Evolutionary conservation across 2,113 vertebrate genomes (phyloP).

Genomic region (Sebastes fasciatus): DNA sequence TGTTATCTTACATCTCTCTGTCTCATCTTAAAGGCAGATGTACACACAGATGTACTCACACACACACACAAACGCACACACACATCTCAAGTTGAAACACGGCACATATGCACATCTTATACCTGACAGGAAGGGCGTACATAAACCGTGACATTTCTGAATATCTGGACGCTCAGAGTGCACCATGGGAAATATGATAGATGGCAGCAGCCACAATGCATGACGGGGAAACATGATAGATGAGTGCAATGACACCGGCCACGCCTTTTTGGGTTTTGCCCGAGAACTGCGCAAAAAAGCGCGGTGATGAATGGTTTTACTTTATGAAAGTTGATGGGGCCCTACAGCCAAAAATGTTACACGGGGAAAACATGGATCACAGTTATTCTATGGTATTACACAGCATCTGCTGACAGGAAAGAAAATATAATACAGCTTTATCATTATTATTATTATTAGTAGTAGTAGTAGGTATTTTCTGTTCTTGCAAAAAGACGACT

Average conservation of each 20-base stretch:
- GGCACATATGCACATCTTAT: conserved; percentile 31
- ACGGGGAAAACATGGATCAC: conserved; percentile 12
- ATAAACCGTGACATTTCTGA: conserved; percentile 50
- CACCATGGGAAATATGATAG: conserved; percentile 51
- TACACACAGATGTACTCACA: conserved; percentile 6
- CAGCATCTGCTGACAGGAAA: conserved; percentile 5
- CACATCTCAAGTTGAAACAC: conserved; percentile 44
- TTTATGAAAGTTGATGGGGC: conserved; percentile 52
- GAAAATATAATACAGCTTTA: not conserved
- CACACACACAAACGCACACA: not conserved
- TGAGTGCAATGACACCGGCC: conserved; percentile 57
- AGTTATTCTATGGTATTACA: not conserved
- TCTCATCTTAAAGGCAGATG: conserved; percentile 56
- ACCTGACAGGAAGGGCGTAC: conserved; percentile 39
- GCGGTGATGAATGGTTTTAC: conserved; percentile 64
- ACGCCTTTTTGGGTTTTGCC: conserved; percentile 61
- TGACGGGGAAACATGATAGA: conserved; percentile 67
- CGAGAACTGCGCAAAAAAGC: conserved; percentile 34
- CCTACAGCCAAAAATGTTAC: conserved; percentile 20
- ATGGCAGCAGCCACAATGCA: conserved; percentile 56
- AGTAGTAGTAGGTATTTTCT: not conserved
- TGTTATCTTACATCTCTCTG: conserved; percentile 45
- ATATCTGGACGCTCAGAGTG: conserved; percentile 38
- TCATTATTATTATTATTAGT: not conserved
- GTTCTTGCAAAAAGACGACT: not conserved